phyloP scores from a whole-genome alignment of 2,888 invertebrate species.

The Argyresthia albistria region DNA sequence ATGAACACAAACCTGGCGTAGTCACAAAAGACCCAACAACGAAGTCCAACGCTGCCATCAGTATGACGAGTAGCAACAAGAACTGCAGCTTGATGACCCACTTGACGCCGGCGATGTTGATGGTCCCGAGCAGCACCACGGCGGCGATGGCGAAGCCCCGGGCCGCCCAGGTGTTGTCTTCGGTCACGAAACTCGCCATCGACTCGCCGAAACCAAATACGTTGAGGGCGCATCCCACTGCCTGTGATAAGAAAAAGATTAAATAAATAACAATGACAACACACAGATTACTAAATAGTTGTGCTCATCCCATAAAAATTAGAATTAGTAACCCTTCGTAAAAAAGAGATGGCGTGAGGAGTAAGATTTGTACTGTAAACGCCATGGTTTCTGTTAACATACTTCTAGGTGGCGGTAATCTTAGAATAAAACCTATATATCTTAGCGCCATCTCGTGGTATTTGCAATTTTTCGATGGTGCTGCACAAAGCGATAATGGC shows the following conservation, averaged over 20 bases:
- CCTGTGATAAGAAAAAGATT: conserved; percentile 64
- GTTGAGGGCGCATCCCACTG: conserved; percentile 96
- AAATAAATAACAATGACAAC: not conserved
- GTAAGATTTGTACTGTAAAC: too few relatives aligned
- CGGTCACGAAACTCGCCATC: conserved; percentile 87
- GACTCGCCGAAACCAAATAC: conserved; percentile 98
- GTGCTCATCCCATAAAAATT: too few relatives aligned
- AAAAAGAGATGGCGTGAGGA: too few relatives aligned
- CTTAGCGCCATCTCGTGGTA: too few relatives aligned
- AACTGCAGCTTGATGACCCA: conserved; percentile 98
- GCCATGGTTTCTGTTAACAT: too few relatives aligned
- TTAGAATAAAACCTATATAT: too few relatives aligned
- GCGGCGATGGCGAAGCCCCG: conserved; percentile 91
- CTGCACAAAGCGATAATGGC: too few relatives aligned
- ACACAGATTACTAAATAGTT: not conserved
- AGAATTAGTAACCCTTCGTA: too few relatives aligned
- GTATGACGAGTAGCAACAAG: conserved; percentile 85
- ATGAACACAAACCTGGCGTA: conserved; percentile 73
- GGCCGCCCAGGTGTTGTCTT: conserved; percentile 84
- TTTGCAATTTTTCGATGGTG: too few relatives aligned
- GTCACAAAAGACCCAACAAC: conserved; percentile 91
- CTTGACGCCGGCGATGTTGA: conserved; percentile 97
- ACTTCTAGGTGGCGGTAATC: too few relatives aligned
- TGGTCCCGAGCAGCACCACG: conserved; percentile 87
- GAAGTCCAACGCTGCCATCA: conserved; percentile 93